A percentile compares a stretch with the other conserved stretches of the same genome.
Evolutionary conservation across 2,797 vertebrate genomes (phyloP).

Genomic region (Echiichthys vipera): DNA sequence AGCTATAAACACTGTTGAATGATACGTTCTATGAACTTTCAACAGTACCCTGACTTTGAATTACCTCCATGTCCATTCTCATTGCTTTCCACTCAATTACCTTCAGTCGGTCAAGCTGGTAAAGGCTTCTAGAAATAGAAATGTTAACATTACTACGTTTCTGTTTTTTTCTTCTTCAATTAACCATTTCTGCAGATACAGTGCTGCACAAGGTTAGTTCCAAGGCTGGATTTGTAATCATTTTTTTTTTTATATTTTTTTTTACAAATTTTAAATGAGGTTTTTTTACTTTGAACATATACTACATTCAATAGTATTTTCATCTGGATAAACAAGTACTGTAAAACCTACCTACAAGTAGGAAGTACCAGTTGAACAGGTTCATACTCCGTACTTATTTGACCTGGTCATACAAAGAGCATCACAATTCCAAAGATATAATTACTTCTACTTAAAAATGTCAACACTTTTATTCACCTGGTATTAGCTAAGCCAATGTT

Average conservation of each 20-base stretch:
- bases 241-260: neutral
- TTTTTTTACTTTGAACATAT: neutral
- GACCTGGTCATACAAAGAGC: neutral
- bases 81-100: neutral
- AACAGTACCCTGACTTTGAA: neutral
- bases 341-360: neutral
- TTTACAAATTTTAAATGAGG: neutral
- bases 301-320: neutral
- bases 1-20: too few species aligned
- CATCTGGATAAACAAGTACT: too few species aligned
- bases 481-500: neutral
- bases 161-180: too few species aligned
- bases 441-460: neutral
- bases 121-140: neutral
- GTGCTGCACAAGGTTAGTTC: neutral
- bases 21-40: neutral
- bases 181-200: neutral
- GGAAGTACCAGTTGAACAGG: neutral
- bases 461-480: neutral
- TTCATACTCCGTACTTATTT: neutral
- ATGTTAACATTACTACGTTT: neutral
- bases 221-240: neutral
- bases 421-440: neutral
- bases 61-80: neutral
- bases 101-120: neutral